Evolutionary conservation across 2,113 vertebrate species (phyloP).

Genomic region (Scophthalmus maximus): DNA sequence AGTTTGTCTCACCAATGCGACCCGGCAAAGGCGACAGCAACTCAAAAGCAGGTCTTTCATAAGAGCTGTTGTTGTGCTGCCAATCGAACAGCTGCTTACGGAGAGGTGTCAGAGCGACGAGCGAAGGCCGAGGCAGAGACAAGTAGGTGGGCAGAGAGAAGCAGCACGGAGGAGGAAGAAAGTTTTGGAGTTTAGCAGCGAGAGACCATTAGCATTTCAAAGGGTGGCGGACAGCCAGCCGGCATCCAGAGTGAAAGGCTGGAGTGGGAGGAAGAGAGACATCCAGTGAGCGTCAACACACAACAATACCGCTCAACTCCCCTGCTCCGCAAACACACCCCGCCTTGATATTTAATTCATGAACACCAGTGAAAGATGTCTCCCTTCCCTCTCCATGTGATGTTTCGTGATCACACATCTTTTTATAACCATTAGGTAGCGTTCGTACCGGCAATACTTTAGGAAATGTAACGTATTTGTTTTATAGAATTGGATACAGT

Average conservation of each 20-base stretch:
- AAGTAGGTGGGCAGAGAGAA: slow-evolving; percentile 25
- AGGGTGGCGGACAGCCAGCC: slow-evolving; percentile 54
- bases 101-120: slow-evolving; percentile 12
- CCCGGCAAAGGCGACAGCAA: not conserved
- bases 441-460: slow-evolving; percentile 8
- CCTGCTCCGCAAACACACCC: slow-evolving; percentile 40
- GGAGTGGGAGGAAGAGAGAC: slow-evolving; percentile 71
- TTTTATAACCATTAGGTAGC: slow-evolving; percentile 8
- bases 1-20: not conserved
- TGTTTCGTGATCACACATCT: slow-evolving; percentile 23
- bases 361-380: slow-evolving; percentile 37
- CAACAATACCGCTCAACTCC: slow-evolving; percentile 51
- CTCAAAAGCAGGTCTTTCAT: not conserved
- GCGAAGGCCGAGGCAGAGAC: slow-evolving; percentile 5
- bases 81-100: slow-evolving; percentile 21
- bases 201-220: slow-evolving; percentile 74
- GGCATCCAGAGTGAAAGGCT: slow-evolving; percentile 50
- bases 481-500: not conserved
- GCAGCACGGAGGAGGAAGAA: slow-evolving; percentile 16
- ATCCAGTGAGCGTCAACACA: slow-evolving; percentile 54
- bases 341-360: slow-evolving; percentile 76
- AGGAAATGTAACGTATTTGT: too few species aligned
- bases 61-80: not conserved
- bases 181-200: slow-evolving; percentile 29
- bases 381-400: slow-evolving; percentile 16